These are phyloP conservation scores for Acrobeloides nanus DNA, from an alignment of 2,888 invertebrate species.

Conservation along the genomic window DNA sequence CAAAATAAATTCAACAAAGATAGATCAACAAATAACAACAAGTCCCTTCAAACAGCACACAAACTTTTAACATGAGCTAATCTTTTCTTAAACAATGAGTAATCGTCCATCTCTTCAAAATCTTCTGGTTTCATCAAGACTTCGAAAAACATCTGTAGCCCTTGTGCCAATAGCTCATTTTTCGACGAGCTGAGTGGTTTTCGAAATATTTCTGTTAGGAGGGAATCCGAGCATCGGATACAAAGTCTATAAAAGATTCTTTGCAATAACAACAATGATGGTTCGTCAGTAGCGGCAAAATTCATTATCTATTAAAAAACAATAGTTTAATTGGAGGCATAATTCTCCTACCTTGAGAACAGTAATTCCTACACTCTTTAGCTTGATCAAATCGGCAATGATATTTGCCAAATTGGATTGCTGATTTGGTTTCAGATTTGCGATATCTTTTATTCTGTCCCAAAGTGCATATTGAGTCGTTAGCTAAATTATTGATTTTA, in stretches of 20 bases:
- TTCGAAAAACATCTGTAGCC: slow-evolving; percentile 24
- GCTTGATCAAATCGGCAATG: slow-evolving; percentile 70
- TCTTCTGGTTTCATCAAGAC: slow-evolving; percentile 13
- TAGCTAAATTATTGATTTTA: slow-evolving; percentile 61
- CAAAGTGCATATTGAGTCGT: slow-evolving; percentile 78
- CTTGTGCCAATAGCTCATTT: slow-evolving; percentile 18
- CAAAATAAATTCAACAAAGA: too few species aligned
- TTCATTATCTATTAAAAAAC: slow-evolving; percentile 17
- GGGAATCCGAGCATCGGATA: slow-evolving; percentile 9
- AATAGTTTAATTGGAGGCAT: not conserved
- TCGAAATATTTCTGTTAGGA: slow-evolving; percentile 14
- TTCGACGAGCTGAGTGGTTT: slow-evolving; percentile 5
- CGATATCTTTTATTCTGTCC: slow-evolving; percentile 80
- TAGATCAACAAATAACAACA: too few species aligned
- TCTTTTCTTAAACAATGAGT: slow-evolving; percentile 16
- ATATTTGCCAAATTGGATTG: slow-evolving; percentile 72
- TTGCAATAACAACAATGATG: slow-evolving; percentile 13
- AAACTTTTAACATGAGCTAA: slow-evolving; percentile 11
- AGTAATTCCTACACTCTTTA: slow-evolving; percentile 71
- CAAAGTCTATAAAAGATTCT: slow-evolving; percentile 14
- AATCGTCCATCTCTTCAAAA: slow-evolving; percentile 10
- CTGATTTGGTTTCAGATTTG: slow-evolving; percentile 63
- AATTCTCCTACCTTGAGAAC: slow-evolving; percentile 68
- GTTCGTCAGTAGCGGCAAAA: slow-evolving; percentile 13
- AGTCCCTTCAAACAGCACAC: too few species aligned